These are phyloP conservation scores for Chaetogeoica ovagalla DNA, from an alignment of 2,888 invertebrate species.

Conservation along the genomic window DNA sequence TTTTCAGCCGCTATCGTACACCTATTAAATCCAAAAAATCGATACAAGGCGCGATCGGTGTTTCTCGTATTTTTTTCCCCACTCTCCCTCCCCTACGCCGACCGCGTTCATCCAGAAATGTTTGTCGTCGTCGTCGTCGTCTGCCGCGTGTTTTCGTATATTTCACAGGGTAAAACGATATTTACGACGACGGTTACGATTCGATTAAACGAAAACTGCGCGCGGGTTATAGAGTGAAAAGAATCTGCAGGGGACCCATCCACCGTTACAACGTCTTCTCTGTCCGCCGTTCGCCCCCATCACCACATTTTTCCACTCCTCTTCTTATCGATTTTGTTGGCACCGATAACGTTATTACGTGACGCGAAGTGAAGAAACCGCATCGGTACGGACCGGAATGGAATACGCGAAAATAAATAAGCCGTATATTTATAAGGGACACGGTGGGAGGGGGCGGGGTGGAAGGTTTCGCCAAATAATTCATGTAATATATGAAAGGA, in stretches of 20 bases:
- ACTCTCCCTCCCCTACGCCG: conserved; percentile 8
- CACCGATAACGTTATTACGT: conserved; percentile 32
- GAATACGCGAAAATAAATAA: conserved; percentile 40
- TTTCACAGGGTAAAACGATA: conserved; percentile 17
- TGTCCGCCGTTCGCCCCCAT: no score
- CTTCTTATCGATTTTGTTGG: conserved; percentile 28
- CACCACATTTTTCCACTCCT: not conserved
- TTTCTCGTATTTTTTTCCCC: not conserved
- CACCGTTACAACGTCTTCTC: no score
- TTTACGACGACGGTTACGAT: conserved; percentile 35
- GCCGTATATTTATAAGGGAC: not conserved
- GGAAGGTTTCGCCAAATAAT: not conserved
- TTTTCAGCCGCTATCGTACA: no score
- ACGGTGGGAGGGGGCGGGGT: no score
- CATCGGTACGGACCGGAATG: not conserved
- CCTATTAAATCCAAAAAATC: no score
- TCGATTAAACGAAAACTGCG: conserved; percentile 37
- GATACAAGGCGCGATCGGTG: not conserved
- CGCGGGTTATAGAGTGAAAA: conserved; percentile 24
- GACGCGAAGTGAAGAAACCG: conserved; percentile 11
- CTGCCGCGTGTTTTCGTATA: not conserved
- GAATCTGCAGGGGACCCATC: conserved; percentile 4
- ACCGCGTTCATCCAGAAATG: conserved; percentile 4
- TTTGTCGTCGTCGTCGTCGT: not conserved
- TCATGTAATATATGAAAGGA: not conserved